Percentiles rank a stretch among this genome's conserved stretches.
Conservation (phyloP, 2,113 vertebrate genomes). For the Thalassarche chlororhynchos region DNA sequence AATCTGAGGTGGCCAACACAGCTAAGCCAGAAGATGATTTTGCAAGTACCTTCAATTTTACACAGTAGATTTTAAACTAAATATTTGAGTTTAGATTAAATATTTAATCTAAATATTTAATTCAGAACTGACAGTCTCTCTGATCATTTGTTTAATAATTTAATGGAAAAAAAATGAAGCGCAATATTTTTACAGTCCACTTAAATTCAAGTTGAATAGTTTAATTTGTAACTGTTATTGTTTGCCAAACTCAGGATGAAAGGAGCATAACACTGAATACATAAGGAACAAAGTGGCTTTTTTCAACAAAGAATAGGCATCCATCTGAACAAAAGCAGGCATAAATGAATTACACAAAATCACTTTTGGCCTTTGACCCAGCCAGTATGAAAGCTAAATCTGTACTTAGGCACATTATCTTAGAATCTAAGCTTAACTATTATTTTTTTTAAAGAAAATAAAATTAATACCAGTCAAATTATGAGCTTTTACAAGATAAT, state of each 20-base stretch:
- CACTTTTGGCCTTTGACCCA: neutral
- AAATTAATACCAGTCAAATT: neutral
- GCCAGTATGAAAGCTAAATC: neutral
- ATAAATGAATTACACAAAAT: neutral
- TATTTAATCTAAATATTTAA: slow-evolving; percentile 39
- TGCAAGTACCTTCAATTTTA: neutral
- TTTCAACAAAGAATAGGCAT: neutral
- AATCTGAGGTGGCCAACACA: neutral
- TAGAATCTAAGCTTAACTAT: neutral
- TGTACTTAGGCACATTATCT: neutral
- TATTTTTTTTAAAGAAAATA: neutral
- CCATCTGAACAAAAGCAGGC: neutral
- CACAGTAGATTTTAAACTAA: neutral
- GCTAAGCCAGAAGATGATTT: neutral
- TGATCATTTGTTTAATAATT: neutral
- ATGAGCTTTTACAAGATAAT: neutral
- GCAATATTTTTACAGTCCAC: neutral
- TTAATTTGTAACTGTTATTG: neutral
- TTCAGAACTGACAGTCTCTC: neutral
- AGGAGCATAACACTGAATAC: neutral
- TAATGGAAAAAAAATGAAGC: neutral
- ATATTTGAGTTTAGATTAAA: slow-evolving; percentile 22
- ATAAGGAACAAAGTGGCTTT: neutral
- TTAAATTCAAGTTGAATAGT: neutral
- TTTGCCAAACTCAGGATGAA: neutral